phyloP scores from a whole-genome alignment of 2,113 vertebrate species.

The Cephalophus harveyi region DNA sequence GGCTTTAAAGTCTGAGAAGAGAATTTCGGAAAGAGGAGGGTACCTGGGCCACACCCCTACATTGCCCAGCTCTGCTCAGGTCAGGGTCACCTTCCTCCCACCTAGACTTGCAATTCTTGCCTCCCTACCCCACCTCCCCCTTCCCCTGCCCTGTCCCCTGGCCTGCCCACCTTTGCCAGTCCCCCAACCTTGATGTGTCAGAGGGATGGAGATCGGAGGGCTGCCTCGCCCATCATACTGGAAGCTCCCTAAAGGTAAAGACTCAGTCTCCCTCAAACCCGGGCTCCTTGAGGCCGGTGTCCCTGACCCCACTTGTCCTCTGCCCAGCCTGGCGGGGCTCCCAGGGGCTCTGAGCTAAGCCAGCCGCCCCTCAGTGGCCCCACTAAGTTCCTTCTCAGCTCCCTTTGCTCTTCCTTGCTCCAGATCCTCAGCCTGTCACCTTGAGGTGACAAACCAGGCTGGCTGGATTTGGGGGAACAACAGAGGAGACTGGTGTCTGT shows the following conservation, averaged over 20 bases:
- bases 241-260: background rate
- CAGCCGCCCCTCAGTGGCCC: background rate
- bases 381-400: background rate
- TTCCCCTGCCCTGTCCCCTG: too few species aligned
- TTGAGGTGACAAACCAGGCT: background rate
- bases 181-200: background rate
- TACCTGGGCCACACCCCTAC: rapidly evolving
- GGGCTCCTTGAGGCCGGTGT: background rate
- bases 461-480: background rate
- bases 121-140: background rate
- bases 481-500: background rate
- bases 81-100: background rate
- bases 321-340: background rate
- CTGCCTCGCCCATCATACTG: too few species aligned
- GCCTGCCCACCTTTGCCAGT: background rate
- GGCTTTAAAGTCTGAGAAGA: background rate
- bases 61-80: background rate
- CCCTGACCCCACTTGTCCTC: background rate
- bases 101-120: background rate
- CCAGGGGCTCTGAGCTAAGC: background rate
- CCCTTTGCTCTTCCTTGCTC: background rate
- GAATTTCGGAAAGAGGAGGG: background rate
- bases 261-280: background rate
- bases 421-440: background rate
- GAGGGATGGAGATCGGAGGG: background rate